Base-by-base conservation (phyloP, 2,113 vertebrate species). In the Orcinus orca region DNA sequence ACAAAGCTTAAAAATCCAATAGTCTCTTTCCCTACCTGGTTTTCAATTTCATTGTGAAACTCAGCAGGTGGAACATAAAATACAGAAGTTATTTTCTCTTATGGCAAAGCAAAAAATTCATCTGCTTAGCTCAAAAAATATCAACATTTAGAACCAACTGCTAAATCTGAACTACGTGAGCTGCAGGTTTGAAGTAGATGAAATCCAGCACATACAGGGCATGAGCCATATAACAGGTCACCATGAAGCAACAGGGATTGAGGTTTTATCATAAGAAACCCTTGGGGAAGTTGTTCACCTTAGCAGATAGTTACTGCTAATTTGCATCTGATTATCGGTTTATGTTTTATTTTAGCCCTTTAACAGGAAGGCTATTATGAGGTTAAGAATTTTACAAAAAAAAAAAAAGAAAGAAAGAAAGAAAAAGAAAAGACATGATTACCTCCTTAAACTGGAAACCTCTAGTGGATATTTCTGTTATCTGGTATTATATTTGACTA, bases 121-220 rank as follows among this genome's bases (percentile, higher is more conserved):
- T 94, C 95, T 95, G 93, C 94, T 94, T 84, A 53, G n/a, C 91
- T 97, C 68, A 87, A 80, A 97, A 87, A 81, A 36, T n/a, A n/a
- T 88, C 92, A 90, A 74, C n/a, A 86, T 95, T 53, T 50, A 95
- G 95, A 96, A 94, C 12, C 88, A 92, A 73, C 33, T 86, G 67
- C 41, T 87, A 82, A 88, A 77, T 77, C 93, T 81, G 70, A 90
- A 88, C n/a, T 84, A 65, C 0, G 4, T 25, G 63, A 95, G 29
- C n/a, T 0, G 0, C 84, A 53, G 25, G 5, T 96, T 95, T 95
- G 92, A 65, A 88, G 77, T 11, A 68, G 74, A 71, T 50, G n/a
- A 95, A 96, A 84, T 60, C 74, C 62, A 47, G 53, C 11, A 33
- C 0, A 25, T 10, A 50, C n/a, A 31, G 25, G 74, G 33, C 23